Conservation (phyloP, 2,797 vertebrate genomes). For the Pampus argenteus region DNA sequence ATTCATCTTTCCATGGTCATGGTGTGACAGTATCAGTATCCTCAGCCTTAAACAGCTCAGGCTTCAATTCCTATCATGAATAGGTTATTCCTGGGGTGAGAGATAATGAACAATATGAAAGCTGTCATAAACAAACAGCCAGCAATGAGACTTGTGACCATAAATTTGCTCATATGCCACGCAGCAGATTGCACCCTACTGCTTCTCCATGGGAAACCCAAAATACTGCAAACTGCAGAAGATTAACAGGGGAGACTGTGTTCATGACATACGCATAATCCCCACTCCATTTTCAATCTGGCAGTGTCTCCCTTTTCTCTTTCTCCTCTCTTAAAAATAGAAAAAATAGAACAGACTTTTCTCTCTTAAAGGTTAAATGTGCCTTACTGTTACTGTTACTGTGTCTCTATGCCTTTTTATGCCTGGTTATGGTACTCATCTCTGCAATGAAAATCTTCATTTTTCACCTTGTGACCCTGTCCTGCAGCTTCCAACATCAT, state of each 20-base stretch:
- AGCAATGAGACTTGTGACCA: conserved; percentile 7
- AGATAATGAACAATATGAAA: conserved; percentile 40
- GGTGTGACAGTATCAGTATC: background rate
- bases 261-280: conserved; percentile 40
- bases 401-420: conserved; percentile 20
- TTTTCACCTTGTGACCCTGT: conserved; percentile 15
- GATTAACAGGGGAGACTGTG: conserved; percentile 20
- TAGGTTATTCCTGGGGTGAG: conserved; percentile 32
- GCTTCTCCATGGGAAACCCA: conserved; percentile 21
- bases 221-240: conserved; percentile 31
- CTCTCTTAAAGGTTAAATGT: conserved; percentile 47
- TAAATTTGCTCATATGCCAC: conserved; percentile 22
- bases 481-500: conserved; percentile 15
- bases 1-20: background rate
- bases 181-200: conserved; percentile 25
- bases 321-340: background rate
- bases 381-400: conserved; percentile 30
- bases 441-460: conserved; percentile 10
- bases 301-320: conserved; percentile 10
- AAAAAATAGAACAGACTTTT: background rate
- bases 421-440: conserved; percentile 17
- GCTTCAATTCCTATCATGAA: conserved; percentile 5
- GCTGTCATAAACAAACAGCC: conserved; percentile 48
- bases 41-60: conserved; percentile 5
- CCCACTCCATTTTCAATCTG: conserved; percentile 23